Conservation (phyloP, 2,113 vertebrate species). For the human (Homo sapiens) region DNA sequence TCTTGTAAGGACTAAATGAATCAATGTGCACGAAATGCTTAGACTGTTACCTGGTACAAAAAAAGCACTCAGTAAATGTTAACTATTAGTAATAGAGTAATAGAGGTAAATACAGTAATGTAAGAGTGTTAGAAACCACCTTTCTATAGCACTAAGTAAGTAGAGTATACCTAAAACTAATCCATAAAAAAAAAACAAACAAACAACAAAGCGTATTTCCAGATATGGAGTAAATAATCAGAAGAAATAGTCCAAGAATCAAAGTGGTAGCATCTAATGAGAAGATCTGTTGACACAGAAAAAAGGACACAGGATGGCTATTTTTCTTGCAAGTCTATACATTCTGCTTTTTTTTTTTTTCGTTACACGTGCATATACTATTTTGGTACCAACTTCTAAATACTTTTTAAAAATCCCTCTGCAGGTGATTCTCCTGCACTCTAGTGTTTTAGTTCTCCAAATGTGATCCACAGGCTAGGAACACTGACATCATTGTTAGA, state of each 20-base stretch:
- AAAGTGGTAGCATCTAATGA: neutral
- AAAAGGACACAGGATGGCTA: neutral
- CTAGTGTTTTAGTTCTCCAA: neutral
- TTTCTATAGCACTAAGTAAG: neutral
- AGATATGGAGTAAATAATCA: neutral
- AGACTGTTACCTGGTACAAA: neutral
- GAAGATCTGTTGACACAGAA: neutral
- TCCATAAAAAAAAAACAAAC: neutral
- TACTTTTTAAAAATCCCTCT: neutral
- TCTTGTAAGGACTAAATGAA: neutral
- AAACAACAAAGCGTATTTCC: neutral
- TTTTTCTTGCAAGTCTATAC: neutral
- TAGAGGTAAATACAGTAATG: neutral
- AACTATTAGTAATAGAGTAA: neutral
- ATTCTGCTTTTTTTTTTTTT: neutral
- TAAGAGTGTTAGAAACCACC: neutral
- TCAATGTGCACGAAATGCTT: neutral
- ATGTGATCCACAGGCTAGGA: neutral
- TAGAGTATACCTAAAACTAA: neutral
- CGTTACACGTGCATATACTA: neutral
- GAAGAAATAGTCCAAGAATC: neutral
- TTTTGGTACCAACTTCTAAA: neutral
- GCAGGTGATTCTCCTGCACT: neutral
- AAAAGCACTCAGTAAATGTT: neutral
- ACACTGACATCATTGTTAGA: neutral